Conservation (phyloP, 1,140 invertebrate species). For the Hermetia illucens region DNA sequence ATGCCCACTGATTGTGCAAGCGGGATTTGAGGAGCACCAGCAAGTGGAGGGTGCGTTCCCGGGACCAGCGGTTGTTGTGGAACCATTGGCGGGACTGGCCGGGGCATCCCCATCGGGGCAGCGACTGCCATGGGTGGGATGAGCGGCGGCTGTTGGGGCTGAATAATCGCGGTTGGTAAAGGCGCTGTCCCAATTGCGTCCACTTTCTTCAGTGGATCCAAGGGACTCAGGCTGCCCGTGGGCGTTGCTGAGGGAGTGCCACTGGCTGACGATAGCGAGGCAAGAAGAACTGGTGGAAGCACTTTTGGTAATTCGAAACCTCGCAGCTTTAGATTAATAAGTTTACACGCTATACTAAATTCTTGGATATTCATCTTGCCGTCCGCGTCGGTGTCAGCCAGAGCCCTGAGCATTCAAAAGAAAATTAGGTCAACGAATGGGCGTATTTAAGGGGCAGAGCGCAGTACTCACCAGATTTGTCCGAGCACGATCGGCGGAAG, state of each 20-base stretch:
- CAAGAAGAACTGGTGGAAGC: slow-evolving; percentile 61
- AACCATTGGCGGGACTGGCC: slow-evolving; percentile 8
- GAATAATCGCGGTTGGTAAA: no score
- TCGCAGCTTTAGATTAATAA: slow-evolving; percentile 86
- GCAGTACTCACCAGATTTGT: slow-evolving; percentile 75
- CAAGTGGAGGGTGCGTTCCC: no score
- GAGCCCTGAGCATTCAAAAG: slow-evolving; percentile 43
- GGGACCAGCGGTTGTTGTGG: slow-evolving; percentile 13
- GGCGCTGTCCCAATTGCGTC: slow-evolving; percentile 8
- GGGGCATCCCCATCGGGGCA: slow-evolving; percentile 16
- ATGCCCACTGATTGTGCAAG: slow-evolving; percentile 8
- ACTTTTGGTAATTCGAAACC: slow-evolving; percentile 79
- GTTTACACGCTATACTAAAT: slow-evolving; percentile 95
- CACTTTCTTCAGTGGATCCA: slow-evolving; percentile 19
- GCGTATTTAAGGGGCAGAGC: slow-evolving; percentile 1
- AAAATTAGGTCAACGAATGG: slow-evolving; percentile 6
- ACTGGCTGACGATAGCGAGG: slow-evolving; percentile 41
- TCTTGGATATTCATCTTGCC: slow-evolving; percentile 94
- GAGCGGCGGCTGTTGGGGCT: slow-evolving; percentile 7
- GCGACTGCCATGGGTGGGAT: slow-evolving; percentile 12
- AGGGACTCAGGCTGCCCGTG: slow-evolving; percentile 22
- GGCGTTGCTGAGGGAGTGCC: slow-evolving; percentile 23
- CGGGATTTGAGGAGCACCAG: no score
- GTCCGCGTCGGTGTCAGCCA: slow-evolving; percentile 93
- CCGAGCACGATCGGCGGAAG: slow-evolving; percentile 76